These are phyloP conservation scores for Haemorhous mexicanus DNA, from an alignment of 2,113 vertebrate genomes.

Conservation along the genomic window DNA sequence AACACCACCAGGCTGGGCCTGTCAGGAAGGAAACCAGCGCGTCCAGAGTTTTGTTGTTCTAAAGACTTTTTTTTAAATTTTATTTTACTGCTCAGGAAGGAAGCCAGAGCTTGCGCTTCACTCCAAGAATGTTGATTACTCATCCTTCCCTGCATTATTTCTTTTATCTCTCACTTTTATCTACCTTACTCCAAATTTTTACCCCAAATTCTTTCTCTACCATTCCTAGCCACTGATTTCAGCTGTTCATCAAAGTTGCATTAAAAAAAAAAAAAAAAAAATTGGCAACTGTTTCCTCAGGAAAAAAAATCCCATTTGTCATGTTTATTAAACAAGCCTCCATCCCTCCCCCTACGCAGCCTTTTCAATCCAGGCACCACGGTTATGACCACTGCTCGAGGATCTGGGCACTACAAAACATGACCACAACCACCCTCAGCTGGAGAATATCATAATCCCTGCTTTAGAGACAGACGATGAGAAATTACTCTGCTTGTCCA, in stretches of 20 bases:
- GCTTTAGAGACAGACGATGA: not conserved
- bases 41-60: constrained; percentile 82
- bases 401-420: not conserved
- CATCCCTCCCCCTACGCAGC: not conserved
- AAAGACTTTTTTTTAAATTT: constrained; percentile 83
- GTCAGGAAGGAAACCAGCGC: constrained; percentile 86
- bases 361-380: not conserved
- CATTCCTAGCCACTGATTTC: not conserved
- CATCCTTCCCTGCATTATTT: constrained; percentile 68
- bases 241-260: not conserved
- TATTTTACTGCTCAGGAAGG: constrained; percentile 86
- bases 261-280: not conserved
- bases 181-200: constrained; percentile 59
- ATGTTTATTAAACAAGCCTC: not conserved
- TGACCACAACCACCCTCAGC: not conserved
- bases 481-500: not conserved
- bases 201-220: not conserved
- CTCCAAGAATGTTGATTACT: constrained; percentile 78
- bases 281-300: not conserved
- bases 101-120: constrained; percentile 84
- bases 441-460: not conserved
- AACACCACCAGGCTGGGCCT: constrained; percentile 75
- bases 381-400: not conserved
- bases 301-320: not conserved
- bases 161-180: constrained; percentile 67